These are phyloP conservation scores for Ceraclea dissimilis DNA, from an alignment of 2,888 invertebrate species.

Conservation along the genomic window DNA sequence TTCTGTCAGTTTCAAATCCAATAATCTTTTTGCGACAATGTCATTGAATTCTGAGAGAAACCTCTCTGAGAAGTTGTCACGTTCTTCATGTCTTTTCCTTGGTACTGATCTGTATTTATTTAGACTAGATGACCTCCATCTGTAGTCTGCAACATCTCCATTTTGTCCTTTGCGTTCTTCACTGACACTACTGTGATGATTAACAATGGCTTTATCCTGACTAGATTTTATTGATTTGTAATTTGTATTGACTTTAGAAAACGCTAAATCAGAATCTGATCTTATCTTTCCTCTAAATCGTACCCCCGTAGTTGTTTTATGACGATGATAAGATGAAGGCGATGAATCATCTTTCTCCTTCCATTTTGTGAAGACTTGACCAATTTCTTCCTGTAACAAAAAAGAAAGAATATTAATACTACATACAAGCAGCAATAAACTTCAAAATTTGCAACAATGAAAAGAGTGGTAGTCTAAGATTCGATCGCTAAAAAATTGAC, in stretches of 20 bases:
- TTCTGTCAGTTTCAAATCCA: conserved; percentile 17
- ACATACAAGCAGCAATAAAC: too few species aligned
- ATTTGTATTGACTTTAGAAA: not conserved
- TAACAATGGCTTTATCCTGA: conserved; percentile 3
- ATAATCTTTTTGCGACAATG: conserved; percentile 18
- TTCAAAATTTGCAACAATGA: too few species aligned
- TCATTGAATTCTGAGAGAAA: conserved; percentile 21
- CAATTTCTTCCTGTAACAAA: conserved; percentile 33
- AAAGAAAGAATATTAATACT: conserved; percentile 16
- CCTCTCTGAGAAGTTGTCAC: conserved; percentile 18
- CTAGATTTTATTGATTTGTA: conserved; percentile 7
- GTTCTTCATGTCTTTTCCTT: conserved; percentile 2
- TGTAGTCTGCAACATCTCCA: not conserved
- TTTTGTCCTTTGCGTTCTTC: too few species aligned
- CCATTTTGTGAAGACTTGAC: conserved; percentile 34
- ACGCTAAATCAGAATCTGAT: conserved; percentile 12
- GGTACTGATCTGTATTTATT: not conserved
- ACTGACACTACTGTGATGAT: not conserved
- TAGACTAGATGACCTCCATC: not conserved
- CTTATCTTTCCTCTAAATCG: conserved; percentile 6
- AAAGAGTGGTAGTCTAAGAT: too few species aligned
- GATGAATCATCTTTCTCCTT: conserved; percentile 13
- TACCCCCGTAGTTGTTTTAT: not conserved
- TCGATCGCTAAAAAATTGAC: too few species aligned
- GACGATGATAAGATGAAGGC: not conserved